phyloP scores from a whole-genome alignment of 2,888 invertebrate genomes.

The Exephanes ischioxanthus region DNA sequence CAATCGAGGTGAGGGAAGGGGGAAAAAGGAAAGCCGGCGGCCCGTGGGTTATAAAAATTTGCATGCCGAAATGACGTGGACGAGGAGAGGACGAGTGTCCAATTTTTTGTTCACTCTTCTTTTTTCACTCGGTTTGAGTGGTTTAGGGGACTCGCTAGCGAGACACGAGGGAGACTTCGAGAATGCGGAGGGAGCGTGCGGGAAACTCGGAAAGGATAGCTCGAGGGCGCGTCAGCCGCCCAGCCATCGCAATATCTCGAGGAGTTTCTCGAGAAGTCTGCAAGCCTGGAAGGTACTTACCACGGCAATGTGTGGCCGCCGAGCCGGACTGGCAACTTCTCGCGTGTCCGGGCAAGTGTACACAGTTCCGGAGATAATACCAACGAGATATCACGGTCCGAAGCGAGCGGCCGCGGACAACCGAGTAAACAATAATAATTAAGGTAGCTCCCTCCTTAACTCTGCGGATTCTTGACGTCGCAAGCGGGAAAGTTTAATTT shows the following conservation, averaged over 20 bases:
- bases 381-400: conserved; percentile 46
- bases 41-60: conserved; percentile 63
- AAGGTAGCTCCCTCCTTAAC: not conserved
- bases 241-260: conserved; percentile 52
- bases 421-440: conserved; percentile 24
- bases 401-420: conserved; percentile 25
- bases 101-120: conserved; percentile 58
- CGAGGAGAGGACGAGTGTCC: conserved; percentile 63
- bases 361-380: conserved; percentile 44
- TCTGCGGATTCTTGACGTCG: too few relatives aligned
- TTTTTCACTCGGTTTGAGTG: conserved; percentile 49
- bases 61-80: conserved; percentile 70
- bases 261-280: conserved; percentile 49
- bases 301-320: conserved; percentile 25
- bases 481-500: not conserved
- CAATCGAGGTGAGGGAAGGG: conserved; percentile 38
- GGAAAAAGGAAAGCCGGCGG: conserved; percentile 29
- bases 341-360: conserved; percentile 32
- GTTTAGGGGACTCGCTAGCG: conserved; percentile 17
- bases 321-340: conserved; percentile 32
- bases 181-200: conserved; percentile 20
- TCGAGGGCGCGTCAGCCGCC: conserved; percentile 40
- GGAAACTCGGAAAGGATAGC: conserved; percentile 45
- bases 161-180: not conserved
- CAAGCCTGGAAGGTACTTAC: conserved; percentile 43